Evolutionary conservation across 2,797 vertebrate species (phyloP).

Genomic region (Apogon hyalosoma): DNA sequence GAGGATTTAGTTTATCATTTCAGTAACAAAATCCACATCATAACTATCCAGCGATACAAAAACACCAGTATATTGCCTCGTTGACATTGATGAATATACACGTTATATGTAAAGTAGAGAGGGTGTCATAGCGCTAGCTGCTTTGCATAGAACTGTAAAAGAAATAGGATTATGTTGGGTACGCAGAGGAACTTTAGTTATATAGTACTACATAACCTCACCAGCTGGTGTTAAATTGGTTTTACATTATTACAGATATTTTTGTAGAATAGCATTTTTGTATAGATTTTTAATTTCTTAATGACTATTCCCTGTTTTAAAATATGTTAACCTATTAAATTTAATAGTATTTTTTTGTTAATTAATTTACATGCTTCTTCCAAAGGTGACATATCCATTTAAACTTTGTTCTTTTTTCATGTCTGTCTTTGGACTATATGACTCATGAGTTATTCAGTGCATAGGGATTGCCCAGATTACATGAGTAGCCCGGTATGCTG

Average conservation of each 20-base stretch:
- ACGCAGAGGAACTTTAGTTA: slow-evolving; percentile 40
- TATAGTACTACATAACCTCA: neutral
- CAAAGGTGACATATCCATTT: neutral
- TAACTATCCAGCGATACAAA: neutral
- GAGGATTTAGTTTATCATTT: slow-evolving; percentile 19
- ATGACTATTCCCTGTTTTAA: neutral
- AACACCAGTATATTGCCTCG: neutral
- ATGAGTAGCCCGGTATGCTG: slow-evolving; percentile 12
- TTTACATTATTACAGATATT: neutral
- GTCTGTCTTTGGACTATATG: slow-evolving; percentile 29
- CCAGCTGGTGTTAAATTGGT: neutral
- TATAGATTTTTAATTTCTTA: neutral
- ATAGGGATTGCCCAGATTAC: slow-evolving; percentile 20
- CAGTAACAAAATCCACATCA: neutral
- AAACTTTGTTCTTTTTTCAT: slow-evolving; percentile 43
- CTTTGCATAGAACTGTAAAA: slow-evolving; percentile 50
- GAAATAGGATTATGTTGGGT: slow-evolving; percentile 29
- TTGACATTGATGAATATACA: neutral
- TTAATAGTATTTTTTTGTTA: neutral
- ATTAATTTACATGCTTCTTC: neutral
- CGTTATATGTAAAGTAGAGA: neutral
- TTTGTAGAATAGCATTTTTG: too few relatives aligned
- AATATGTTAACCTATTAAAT: neutral
- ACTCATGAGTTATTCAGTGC: slow-evolving; percentile 37
- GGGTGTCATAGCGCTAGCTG: neutral